Evolutionary conservation across 37 sponge, comb jelly and placozoan species (phyloP), one percentile per base, ranked within the genome.

Genomic region (Aplysina aerophoba): DNA sequence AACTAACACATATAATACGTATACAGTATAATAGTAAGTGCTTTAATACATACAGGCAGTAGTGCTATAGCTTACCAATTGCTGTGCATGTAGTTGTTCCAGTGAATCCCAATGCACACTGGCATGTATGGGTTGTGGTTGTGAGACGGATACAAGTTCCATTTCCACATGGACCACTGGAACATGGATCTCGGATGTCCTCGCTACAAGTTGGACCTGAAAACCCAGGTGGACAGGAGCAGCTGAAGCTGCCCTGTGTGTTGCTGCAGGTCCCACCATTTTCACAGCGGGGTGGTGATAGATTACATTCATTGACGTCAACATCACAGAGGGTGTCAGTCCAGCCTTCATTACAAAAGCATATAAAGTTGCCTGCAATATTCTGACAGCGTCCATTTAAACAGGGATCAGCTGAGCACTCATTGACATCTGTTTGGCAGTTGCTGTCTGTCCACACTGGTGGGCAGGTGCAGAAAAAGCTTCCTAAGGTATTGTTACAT

Each of bases 361-460:
- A 75, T 39, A n/a, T 15, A 36, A 40, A 75, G 4, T 44, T 24
- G 39, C 78, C 78, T 25, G 20, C 13, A 4, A 75, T 40, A 53
- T 75, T 75, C 21, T 4, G 21, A 62, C 94, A 93, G 20, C 85
- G 85, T n/a, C 82, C 81, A 72, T 91, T 83, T 59, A 64, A 60
- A 34, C 91, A 91, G 0, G 89, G 89, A 61, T 71, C 41, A 36
- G 1, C 1, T 16, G 81, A 35, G 30, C 89, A 89, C 21, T 81
- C 73, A 56, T 61, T 33, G 44, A 75, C 40, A 44, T 66, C 55
- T 36, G n/a, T 44, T 44, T 15, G 3, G 14, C 84, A 84, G n/a
- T 2, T 55, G 35, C 33, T 34, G 15, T 72, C 84, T 40, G 33
- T 72, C 37, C 38, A 84, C 33, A 12, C 72, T 5, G 17, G 35